Conservation (phyloP, 1,140 invertebrate species). For the Ditylenchus dipsaci region DNA sequence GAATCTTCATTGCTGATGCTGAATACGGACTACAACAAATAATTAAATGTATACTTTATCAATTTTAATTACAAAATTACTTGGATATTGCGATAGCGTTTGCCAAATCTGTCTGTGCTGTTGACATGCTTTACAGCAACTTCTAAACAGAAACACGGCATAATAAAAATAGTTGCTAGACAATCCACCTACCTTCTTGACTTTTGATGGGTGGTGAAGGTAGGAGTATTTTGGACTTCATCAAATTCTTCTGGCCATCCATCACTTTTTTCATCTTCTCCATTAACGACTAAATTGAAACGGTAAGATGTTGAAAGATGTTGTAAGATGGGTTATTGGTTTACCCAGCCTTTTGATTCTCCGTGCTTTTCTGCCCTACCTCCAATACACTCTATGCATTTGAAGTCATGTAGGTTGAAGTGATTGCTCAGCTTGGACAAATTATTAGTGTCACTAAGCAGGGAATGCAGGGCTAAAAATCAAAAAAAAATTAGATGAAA, state of each 20-base stretch:
- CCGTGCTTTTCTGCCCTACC: background rate
- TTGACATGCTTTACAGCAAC: slow-evolving; percentile 23
- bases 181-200: background rate
- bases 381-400: slow-evolving; percentile 52
- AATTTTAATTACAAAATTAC: background rate
- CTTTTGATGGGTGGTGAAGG: background rate
- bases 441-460: slow-evolving; percentile 41
- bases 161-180: slow-evolving; percentile 9
- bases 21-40: slow-evolving; percentile 71
- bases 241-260: slow-evolving; percentile 12
- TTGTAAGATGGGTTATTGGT: slow-evolving; percentile 2
- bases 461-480: slow-evolving; percentile 54
- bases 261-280: slow-evolving; percentile 32
- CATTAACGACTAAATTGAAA: slow-evolving; percentile 28
- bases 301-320: too few relatives aligned
- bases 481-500: too few relatives aligned
- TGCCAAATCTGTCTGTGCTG: slow-evolving; percentile 32
- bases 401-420: slow-evolving; percentile 32
- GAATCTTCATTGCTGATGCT: slow-evolving; percentile 75
- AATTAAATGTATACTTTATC: background rate
- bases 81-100: slow-evolving; percentile 29
- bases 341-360: slow-evolving; percentile 37
- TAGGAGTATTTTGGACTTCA: slow-evolving; percentile 6
- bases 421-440: slow-evolving; percentile 57
- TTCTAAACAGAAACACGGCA: slow-evolving; percentile 59